Percentiles rank a stretch among this genome's conserved stretches.
phyloP scores from a whole-genome alignment of 2,113 vertebrate genomes.

The Sigmodon hispidus region DNA sequence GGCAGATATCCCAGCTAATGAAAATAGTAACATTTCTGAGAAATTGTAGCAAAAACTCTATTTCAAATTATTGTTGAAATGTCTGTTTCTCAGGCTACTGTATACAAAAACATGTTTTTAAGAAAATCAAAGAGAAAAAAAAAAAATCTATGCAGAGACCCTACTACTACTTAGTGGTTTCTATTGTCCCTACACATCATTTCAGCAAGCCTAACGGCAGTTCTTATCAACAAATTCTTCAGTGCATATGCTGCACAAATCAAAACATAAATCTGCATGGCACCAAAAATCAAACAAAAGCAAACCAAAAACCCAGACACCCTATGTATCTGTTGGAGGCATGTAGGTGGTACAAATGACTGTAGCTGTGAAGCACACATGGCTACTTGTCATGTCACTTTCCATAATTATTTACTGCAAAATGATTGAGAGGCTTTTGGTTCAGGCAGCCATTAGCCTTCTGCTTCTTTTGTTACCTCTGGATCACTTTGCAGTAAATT shows the following conservation, averaged over 20 bases:
- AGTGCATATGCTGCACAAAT: conserved; percentile 78
- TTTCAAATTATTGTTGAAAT: conserved; percentile 15
- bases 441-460: conserved; percentile 57
- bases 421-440: conserved; percentile 53
- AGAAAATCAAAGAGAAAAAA: not conserved
- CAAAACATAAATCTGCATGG: conserved; percentile 75
- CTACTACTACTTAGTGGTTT: conserved; percentile 67
- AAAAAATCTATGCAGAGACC: conserved; percentile 14
- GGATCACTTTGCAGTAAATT: conserved; percentile 74
- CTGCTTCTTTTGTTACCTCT: conserved; percentile 68
- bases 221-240: conserved; percentile 46
- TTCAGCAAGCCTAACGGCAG: conserved; percentile 51
- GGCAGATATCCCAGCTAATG: conserved; percentile 61
- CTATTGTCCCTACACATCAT: conserved; percentile 69
- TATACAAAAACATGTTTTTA: not conserved
- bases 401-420: conserved; percentile 78
- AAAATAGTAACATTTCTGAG: conserved; percentile 54
- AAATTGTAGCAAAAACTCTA: conserved; percentile 46
- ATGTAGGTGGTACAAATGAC: conserved; percentile 71
- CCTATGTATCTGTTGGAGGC: conserved; percentile 80
- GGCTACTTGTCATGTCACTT: conserved; percentile 74
- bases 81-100: conserved; percentile 50
- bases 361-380: conserved; percentile 64
- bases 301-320: conserved; percentile 78
- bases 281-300: conserved; percentile 73